phyloP scores from a whole-genome alignment of 92 coral and sea anemone species.

The Parazoanthus swiftii region DNA sequence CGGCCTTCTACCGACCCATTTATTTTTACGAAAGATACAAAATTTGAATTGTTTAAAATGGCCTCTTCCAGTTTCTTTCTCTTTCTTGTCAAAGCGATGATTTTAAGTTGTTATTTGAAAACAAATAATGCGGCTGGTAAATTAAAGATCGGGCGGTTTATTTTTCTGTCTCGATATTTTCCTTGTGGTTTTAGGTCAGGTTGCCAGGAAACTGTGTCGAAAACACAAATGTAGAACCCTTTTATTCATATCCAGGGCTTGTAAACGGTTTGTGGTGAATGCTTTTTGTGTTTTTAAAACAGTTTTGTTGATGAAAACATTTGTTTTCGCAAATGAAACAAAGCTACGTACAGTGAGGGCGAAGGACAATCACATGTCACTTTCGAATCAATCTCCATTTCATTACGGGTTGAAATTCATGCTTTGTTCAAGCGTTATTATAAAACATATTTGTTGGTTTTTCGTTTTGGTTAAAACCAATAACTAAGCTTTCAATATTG shows the following conservation, averaged over 20 bases:
- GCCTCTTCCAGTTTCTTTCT: background rate
- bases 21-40: background rate
- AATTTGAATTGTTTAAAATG: background rate
- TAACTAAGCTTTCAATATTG: background rate
- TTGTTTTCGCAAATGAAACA: background rate
- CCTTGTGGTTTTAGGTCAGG: background rate
- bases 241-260: background rate
- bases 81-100: background rate
- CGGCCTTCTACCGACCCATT: background rate
- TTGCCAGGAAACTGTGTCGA: conserved; percentile 25
- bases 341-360: background rate
- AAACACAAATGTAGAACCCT: background rate
- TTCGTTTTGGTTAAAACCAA: background rate
- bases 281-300: background rate
- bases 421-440: background rate
- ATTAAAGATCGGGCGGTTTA: background rate
- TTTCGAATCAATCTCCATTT: conserved; percentile 14
- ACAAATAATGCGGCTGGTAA: conserved; percentile 5
- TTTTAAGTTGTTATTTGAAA: conserved; percentile 6
- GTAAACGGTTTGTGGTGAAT: background rate
- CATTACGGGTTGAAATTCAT: background rate
- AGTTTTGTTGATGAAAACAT: background rate
- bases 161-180: conserved; percentile 12
- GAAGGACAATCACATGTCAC: background rate
- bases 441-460: background rate